phyloP scores from a whole-genome alignment of 2,113 vertebrate species.

The Lagopus leucura region DNA sequence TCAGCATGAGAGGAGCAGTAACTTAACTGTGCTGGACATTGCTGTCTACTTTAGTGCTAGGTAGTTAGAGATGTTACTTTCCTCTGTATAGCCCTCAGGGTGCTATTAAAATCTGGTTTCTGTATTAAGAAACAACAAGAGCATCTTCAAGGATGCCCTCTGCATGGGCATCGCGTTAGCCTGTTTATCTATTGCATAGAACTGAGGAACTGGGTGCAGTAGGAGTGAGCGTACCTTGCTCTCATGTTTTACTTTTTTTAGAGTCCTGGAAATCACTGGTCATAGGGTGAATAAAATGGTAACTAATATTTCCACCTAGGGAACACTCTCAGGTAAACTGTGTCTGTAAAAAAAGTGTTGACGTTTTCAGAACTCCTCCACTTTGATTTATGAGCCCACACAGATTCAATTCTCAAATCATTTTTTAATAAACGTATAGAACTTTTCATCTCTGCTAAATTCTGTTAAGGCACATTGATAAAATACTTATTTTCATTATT shows the following conservation, averaged over 20 bases:
- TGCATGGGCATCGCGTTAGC: rapidly evolving
- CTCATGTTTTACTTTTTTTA: background rate
- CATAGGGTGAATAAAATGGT: background rate
- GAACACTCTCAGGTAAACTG: background rate
- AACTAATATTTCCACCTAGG: background rate
- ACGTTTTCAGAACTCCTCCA: background rate
- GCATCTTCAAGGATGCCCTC: background rate
- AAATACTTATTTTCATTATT: background rate
- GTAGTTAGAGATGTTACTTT: background rate
- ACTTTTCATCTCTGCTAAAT: background rate
- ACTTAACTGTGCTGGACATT: background rate
- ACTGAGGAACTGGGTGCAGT: background rate
- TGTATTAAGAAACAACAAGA: background rate
- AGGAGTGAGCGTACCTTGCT: background rate
- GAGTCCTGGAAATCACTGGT: background rate
- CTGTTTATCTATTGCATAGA: background rate
- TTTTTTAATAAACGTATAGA: background rate
- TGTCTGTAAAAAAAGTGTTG: background rate
- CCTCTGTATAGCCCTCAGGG: background rate
- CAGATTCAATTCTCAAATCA: background rate
- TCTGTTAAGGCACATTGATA: background rate
- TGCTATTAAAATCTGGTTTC: background rate
- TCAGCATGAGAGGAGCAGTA: background rate
- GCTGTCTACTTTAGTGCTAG: background rate
- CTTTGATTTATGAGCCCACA: background rate